A percentile compares a stretch with the other conserved stretches of the same genome.
Evolutionary conservation across 2,797 vertebrate genomes (phyloP).

Genomic region (Enteromius mattozi): DNA sequence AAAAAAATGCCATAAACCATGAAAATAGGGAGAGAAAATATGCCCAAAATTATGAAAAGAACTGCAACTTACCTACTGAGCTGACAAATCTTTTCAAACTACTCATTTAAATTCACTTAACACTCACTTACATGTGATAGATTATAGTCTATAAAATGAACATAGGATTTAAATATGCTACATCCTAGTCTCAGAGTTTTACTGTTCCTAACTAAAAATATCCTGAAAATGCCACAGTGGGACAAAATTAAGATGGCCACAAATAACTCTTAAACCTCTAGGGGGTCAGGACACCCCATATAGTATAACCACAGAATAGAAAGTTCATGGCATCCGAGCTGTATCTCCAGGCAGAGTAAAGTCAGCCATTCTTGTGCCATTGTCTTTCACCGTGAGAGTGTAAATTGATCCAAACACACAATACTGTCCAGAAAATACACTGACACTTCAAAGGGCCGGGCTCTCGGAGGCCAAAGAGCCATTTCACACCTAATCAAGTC

Average conservation of each 20-base stretch:
- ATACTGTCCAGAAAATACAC: conserved; percentile 41
- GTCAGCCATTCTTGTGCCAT: conserved; percentile 16
- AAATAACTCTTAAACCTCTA: conserved; percentile 11
- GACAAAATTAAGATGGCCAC: not conserved
- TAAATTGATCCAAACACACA: conserved; percentile 50
- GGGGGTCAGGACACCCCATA: conserved; percentile 20
- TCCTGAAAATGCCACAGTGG: not conserved
- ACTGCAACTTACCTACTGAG: not conserved
- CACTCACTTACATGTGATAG: not conserved
- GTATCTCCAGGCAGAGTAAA: conserved; percentile 11
- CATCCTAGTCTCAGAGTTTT: not conserved
- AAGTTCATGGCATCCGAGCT: conserved; percentile 1
- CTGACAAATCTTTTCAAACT: not conserved
- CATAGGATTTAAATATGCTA: not conserved
- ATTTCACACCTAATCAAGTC: conserved; percentile 63
- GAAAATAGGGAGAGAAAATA: not conserved
- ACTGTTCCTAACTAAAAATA: not conserved
- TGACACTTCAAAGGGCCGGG: conserved; percentile 52
- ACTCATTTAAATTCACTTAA: not conserved
- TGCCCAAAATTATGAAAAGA: not conserved
- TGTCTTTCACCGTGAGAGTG: conserved; percentile 35
- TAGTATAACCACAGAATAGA: conserved; percentile 4
- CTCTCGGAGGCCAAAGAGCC: conserved; percentile 46
- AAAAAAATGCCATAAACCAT: not conserved
- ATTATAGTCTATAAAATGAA: not conserved